These are phyloP conservation scores for Canis aureus DNA, from an alignment of 2,113 vertebrate species.

Conservation along the genomic window DNA sequence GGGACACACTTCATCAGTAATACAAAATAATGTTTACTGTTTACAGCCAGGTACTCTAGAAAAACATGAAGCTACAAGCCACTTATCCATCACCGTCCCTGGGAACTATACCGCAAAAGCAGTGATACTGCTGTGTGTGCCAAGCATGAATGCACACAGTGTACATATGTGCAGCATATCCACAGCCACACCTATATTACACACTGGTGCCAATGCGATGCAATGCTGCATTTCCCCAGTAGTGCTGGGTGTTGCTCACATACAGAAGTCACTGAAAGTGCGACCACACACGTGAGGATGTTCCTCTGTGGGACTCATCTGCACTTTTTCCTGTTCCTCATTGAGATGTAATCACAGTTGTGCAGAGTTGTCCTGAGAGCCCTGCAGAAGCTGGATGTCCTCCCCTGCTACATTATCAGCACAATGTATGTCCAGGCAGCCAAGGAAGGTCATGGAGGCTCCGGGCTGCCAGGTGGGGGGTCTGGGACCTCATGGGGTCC, in stretches of 20 bases:
- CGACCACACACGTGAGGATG: not conserved
- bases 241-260: not conserved
- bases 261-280: too few relatives aligned
- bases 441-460: not conserved
- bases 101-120: not conserved
- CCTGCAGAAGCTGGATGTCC: not conserved
- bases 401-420: too few relatives aligned
- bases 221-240: not conserved
- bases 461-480: not conserved
- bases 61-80: not conserved
- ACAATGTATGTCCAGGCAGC: too few relatives aligned
- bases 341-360: not conserved
- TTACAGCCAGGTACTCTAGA: not conserved
- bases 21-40: not conserved
- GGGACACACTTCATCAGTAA: not conserved
- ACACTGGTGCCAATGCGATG: too few relatives aligned
- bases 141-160: fast-evolving
- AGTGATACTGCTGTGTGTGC: fast-evolving
- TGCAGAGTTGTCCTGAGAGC: not conserved
- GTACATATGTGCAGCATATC: not conserved
- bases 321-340: not conserved
- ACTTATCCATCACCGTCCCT: not conserved
- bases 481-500: not conserved
- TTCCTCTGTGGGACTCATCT: fast-evolving
- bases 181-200: too few relatives aligned